A percentile compares a stretch with the other conserved stretches of the same genome.
These are phyloP conservation scores for Zygothrica quintamaculata DNA, from an alignment of 2,888 invertebrate genomes.

Conservation along the genomic window DNA sequence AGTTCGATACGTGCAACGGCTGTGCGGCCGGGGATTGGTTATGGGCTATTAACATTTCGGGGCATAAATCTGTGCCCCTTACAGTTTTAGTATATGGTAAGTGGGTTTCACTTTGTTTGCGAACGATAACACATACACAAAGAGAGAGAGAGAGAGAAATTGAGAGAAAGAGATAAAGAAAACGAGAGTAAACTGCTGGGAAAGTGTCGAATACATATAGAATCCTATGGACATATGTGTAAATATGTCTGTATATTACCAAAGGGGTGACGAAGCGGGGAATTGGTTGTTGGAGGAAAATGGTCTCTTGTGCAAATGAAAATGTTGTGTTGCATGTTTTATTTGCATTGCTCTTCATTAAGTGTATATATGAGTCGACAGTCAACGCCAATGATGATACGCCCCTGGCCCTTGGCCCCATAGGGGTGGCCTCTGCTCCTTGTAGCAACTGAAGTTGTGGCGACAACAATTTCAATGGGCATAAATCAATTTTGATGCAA, in stretches of 20 bases:
- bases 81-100: constrained; percentile 36
- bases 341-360: constrained; percentile 47
- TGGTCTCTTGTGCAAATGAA: constrained; percentile 41
- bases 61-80: constrained; percentile 68
- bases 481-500: constrained; percentile 72
- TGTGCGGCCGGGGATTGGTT: constrained; percentile 70
- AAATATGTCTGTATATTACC: not conserved
- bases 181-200: constrained; percentile 28
- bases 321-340: constrained; percentile 36
- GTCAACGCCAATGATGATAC: constrained; percentile 11
- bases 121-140: too few species aligned
- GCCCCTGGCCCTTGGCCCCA: constrained; percentile 5
- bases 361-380: constrained; percentile 43
- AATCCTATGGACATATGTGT: not conserved
- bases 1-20: constrained; percentile 41
- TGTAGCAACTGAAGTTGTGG: constrained; percentile 20
- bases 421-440: constrained; percentile 18
- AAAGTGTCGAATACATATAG: constrained; percentile 17
- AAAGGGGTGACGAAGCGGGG: constrained; percentile 22
- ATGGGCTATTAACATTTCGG: constrained; percentile 73
- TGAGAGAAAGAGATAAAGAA: too few species aligned
- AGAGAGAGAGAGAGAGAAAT: too few species aligned
- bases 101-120: not conserved
- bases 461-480: constrained; percentile 51
- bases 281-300: constrained; percentile 12